These are phyloP conservation scores for Harpagoxenus sublaevis DNA, from an alignment of 2,888 invertebrate genomes.

Conservation along the genomic window DNA sequence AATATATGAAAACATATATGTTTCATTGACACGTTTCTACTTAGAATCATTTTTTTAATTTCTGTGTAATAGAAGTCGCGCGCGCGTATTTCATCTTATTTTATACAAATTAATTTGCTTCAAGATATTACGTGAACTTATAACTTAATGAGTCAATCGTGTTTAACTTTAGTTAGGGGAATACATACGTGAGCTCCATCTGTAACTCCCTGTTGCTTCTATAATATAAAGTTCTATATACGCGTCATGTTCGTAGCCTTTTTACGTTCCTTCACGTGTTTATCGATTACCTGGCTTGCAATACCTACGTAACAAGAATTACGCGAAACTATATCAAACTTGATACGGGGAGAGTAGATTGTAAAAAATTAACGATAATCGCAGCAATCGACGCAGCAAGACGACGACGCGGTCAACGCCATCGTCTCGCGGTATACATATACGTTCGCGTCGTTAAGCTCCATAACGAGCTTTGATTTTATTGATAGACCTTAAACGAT, in stretches of 20 bases:
- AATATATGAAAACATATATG: neutral
- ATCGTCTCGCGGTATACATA: neutral
- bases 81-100: neutral
- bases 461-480: slow-evolving; percentile 41
- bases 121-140: neutral
- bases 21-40: neutral
- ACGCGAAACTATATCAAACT: slow-evolving; percentile 27
- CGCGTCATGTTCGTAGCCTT: neutral
- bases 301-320: slow-evolving; percentile 4
- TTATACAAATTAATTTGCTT: slow-evolving; percentile 2
- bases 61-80: neutral
- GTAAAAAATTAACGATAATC: slow-evolving; percentile 54
- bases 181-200: neutral
- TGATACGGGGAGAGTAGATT: neutral
- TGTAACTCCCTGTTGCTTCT: slow-evolving; percentile 10
- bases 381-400: neutral
- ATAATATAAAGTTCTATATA: neutral
- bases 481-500: slow-evolving; percentile 50
- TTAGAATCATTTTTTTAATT: neutral
- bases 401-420: slow-evolving; percentile 20
- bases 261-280: slow-evolving; percentile 1
- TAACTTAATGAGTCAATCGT: neutral
- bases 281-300: slow-evolving; percentile 12
- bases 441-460: slow-evolving; percentile 30
- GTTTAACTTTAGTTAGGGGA: neutral